Evolutionary conservation across 53 echinoderm and acorn worm genomes (phyloP).

Genomic region (Holothuria scabra): DNA sequence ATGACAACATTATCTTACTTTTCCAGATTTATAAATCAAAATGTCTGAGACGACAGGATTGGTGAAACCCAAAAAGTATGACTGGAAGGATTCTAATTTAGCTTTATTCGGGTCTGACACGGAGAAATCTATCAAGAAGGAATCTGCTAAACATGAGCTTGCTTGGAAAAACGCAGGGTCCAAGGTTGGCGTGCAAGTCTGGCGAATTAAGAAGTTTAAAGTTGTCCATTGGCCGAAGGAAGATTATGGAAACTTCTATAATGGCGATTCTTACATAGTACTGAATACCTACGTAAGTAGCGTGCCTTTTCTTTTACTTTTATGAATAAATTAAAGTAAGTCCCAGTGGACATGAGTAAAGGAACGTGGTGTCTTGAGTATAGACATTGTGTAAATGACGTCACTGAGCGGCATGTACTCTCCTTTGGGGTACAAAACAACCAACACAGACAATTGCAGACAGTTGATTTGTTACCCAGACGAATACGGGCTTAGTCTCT

Average conservation of each 20-base stretch:
- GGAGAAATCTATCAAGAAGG: constrained; percentile 83
- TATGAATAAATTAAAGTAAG: background rate
- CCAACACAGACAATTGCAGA: too few species aligned
- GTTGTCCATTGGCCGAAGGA: constrained; percentile 79
- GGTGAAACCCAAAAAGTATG: constrained; percentile 90
- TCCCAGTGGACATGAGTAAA: background rate
- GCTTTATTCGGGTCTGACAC: constrained; percentile 90
- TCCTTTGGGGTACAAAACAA: too few species aligned
- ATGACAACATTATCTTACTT: too few species aligned
- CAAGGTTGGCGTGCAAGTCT: constrained; percentile 70
- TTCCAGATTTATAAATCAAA: background rate
- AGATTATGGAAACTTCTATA: constrained; percentile 83
- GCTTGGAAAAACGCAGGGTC: constrained; percentile 77
- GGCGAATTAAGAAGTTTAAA: constrained; percentile 89
- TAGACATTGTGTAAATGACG: too few species aligned
- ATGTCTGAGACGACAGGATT: constrained; percentile 59
- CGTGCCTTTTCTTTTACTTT: too few species aligned
- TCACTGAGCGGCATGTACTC: too few species aligned
- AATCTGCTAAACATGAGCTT: constrained; percentile 68
- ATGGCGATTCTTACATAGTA: constrained; percentile 86
- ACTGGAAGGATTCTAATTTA: constrained; percentile 94
- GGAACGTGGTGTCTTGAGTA: too few species aligned
- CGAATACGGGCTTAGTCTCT: too few species aligned
- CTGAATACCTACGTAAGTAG: constrained; percentile 82
- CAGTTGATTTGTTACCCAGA: too few species aligned